Evolutionary conservation across 2,797 vertebrate genomes (phyloP), one percentile per base, ranked within the genome.

Genomic region (Manis pentadactyla): DNA sequence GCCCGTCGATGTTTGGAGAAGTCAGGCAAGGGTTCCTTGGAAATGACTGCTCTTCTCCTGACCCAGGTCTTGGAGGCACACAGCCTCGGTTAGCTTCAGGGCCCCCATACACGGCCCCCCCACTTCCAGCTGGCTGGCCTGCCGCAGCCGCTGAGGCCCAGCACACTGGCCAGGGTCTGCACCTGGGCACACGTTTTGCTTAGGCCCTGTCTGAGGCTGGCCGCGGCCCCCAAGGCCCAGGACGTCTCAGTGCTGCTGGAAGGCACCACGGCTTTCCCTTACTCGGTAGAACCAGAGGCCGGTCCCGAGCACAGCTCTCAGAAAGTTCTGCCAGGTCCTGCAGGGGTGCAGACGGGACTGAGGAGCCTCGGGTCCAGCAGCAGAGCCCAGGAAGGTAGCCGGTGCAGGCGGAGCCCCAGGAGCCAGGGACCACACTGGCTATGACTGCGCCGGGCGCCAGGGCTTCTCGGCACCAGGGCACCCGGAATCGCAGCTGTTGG

Each of bases 171-270:
- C 18, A 7, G 59, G 37, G 27, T 11, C 61, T 0, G 9, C 5
- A 2, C 23, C 11, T 2, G 7, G 17, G 21, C 17, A 8, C 25
- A 42, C 3, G 27, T 5, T 34, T 37, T 25, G 2, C 19, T 13
- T 34, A 23, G 31, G n/a, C 34, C 51, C 4, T 1, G 53, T 14
- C 34, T 4, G 59, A 51, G 64, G 42, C 82, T 51, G 51, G 42
- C 34, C 23, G 0, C 46, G 2, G 46, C 46, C 12, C 46, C 11
- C 46, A 46, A 46, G 46, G 46, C 73, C 73, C 31, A 1, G 2
- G 9, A 5, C 0, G 31, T 46, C 51, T 2, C 37, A 3, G 27
- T 1, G 37, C 31, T 3, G 31, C 2, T 1, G 0, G 29, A 37
- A 8, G 84, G 46, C n/a, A 46, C 51, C 37, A 7, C 0, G 27